phyloP scores from a whole-genome alignment of 2,888 invertebrate genomes.

The Octonoba sinensis region DNA sequence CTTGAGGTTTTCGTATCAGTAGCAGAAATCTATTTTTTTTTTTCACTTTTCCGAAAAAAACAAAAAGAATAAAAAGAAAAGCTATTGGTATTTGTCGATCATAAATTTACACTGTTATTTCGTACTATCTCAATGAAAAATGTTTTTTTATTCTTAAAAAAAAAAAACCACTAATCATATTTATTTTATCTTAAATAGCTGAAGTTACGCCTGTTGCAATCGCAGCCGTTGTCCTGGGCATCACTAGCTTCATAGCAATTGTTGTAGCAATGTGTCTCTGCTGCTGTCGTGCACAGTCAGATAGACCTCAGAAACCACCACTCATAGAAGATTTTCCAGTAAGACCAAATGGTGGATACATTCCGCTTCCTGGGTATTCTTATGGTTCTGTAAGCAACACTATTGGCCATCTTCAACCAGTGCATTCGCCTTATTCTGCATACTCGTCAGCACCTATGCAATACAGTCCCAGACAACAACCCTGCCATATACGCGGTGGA shows the following conservation, averaged over 20 bases:
- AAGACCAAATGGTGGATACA: constrained; percentile 32
- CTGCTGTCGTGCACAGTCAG: constrained; percentile 29
- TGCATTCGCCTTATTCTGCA: constrained; percentile 3
- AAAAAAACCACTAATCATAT: too few relatives aligned
- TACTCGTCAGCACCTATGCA: constrained; percentile 17
- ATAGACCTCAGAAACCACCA: constrained; percentile 12
- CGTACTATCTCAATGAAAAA: too few relatives aligned
- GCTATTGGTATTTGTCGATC: too few relatives aligned
- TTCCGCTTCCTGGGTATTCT: constrained; percentile 29
- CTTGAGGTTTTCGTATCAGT: too few relatives aligned
- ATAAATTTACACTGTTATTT: too few relatives aligned
- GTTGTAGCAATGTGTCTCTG: constrained; percentile 38
- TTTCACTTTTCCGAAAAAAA: too few relatives aligned
- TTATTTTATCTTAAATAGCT: constrained; percentile 5
- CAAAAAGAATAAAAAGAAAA: too few relatives aligned
- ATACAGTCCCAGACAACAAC: too few relatives aligned
- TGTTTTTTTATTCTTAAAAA: too few relatives aligned
- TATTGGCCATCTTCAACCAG: constrained; percentile 9
- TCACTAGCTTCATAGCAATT: constrained; percentile 31
- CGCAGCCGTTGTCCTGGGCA: constrained; percentile 28
- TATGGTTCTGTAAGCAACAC: constrained; percentile 17
- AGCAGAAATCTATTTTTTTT: too few relatives aligned
- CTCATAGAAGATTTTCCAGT: constrained; percentile 21
- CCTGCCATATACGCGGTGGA: too few relatives aligned
- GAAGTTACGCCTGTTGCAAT: constrained; percentile 36